Conservation (phyloP, 2,888 invertebrate genomes). For the Rhagium mordax region DNA sequence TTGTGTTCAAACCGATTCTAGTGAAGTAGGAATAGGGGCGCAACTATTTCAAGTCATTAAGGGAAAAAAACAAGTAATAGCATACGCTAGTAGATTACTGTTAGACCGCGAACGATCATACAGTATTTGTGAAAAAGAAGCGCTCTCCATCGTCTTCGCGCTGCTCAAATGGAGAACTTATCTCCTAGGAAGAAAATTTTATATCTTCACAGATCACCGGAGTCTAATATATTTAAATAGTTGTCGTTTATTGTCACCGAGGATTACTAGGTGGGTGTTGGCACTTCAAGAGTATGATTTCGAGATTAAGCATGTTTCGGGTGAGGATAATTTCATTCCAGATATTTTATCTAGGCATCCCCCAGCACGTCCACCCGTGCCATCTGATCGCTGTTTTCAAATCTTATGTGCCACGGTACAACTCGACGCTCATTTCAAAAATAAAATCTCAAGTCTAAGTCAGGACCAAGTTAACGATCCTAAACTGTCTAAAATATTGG, state of each 20-base stretch:
- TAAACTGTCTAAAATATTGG: too few species aligned
- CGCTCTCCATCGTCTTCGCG: slow-evolving; percentile 40
- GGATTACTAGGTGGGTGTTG: slow-evolving; percentile 46
- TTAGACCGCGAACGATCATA: slow-evolving; percentile 36
- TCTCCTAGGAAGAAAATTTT: slow-evolving; percentile 40
- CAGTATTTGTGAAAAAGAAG: slow-evolving; percentile 39
- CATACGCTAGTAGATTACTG: background rate
- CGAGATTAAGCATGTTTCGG: too few species aligned
- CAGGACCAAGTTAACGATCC: too few species aligned
- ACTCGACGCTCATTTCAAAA: too few species aligned
- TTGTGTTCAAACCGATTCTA: too few species aligned
- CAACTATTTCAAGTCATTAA: too few species aligned
- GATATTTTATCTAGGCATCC: background rate
- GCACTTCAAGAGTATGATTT: slow-evolving; percentile 44
- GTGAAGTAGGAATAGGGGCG: too few species aligned
- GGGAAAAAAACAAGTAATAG: background rate
- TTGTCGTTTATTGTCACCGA: slow-evolving; percentile 40
- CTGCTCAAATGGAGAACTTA: slow-evolving; percentile 41
- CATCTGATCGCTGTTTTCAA: background rate
- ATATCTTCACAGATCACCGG: slow-evolving; percentile 40
- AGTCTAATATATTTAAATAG: slow-evolving; percentile 39
- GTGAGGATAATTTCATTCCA: too few species aligned
- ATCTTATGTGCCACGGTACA: background rate
- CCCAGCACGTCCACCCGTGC: background rate
- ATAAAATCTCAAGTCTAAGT: background rate